phyloP scores from a whole-genome alignment of 2,113 vertebrate genomes.

The Chloropsis hardwickii region DNA sequence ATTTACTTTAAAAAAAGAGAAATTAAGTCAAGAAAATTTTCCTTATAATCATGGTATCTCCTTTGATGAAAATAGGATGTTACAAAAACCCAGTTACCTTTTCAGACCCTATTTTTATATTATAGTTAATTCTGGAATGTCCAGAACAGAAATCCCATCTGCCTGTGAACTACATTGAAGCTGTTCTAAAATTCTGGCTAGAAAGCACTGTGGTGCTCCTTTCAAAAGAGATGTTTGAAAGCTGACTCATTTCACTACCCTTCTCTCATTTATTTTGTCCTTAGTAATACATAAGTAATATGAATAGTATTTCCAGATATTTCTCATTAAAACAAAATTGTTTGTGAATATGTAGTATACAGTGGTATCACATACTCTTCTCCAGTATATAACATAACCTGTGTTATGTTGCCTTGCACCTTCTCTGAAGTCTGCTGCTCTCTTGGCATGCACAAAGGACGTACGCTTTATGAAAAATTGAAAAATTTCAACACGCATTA shows the following conservation, averaged over 20 bases:
- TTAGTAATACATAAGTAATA: not conserved
- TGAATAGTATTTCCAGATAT: not conserved
- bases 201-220: not conserved
- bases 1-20: not conserved
- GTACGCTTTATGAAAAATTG: slow-evolving; percentile 63
- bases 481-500: slow-evolving; percentile 65
- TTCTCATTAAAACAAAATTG: not conserved
- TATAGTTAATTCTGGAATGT: not conserved
- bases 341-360: not conserved
- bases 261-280: not conserved
- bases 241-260: not conserved
- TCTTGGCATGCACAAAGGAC: slow-evolving; percentile 46
- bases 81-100: not conserved
- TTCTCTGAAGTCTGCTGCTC: slow-evolving; percentile 14
- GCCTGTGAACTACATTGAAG: not conserved
- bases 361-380: not conserved
- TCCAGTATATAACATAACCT: not conserved
- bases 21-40: not conserved
- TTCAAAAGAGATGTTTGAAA: not conserved
- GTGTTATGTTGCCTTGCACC: not conserved
- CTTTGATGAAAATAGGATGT: not conserved
- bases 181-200: not conserved
- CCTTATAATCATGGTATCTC: not conserved
- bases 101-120: not conserved
- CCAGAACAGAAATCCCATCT: not conserved